A percentile compares a stretch with the other conserved stretches of the same genome.
Conservation (phyloP, 2,797 vertebrate species). For the Glossophaga mutica region DNA sequence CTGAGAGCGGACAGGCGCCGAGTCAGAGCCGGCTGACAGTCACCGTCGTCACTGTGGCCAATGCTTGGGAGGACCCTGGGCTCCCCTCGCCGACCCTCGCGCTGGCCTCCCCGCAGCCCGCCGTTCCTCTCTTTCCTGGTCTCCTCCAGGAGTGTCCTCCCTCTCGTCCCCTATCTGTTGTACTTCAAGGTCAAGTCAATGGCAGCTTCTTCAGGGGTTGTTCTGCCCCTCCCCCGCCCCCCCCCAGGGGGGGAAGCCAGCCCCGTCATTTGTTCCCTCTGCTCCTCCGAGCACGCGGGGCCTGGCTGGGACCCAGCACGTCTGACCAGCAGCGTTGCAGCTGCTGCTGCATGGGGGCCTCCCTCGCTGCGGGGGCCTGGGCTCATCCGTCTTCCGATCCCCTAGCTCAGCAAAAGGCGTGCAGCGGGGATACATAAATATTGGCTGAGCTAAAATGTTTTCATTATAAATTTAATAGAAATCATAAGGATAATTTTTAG, state of each 20-base stretch:
- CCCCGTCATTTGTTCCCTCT: fast-evolving
- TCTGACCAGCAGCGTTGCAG: fast-evolving
- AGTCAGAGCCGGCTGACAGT: fast-evolving
- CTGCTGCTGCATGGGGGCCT: not conserved
- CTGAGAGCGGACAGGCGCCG: not conserved
- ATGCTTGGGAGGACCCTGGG: fast-evolving
- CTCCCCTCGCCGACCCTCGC: fast-evolving
- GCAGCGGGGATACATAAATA: not conserved
- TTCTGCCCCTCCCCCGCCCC: not conserved
- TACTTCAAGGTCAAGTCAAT: not conserved
- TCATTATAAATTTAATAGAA: not conserved
- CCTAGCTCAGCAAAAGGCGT: not conserved
- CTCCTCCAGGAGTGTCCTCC: not conserved
- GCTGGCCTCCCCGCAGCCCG: not conserved
- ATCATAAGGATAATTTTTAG: not conserved
- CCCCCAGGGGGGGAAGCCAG: fast-evolving
- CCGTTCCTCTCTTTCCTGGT: not conserved
- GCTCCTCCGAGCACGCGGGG: fast-evolving
- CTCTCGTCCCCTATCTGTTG: too few species aligned
- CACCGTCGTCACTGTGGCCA: fast-evolving
- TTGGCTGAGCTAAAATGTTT: not conserved
- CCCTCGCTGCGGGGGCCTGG: not conserved
- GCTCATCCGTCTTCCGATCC: not conserved
- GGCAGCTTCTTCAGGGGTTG: not conserved
- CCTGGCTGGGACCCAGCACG: not conserved